Evolutionary conservation across 2,797 vertebrate species (phyloP), one percentile per base, ranked within the genome.

Genomic region (Alectoris magna): DNA sequence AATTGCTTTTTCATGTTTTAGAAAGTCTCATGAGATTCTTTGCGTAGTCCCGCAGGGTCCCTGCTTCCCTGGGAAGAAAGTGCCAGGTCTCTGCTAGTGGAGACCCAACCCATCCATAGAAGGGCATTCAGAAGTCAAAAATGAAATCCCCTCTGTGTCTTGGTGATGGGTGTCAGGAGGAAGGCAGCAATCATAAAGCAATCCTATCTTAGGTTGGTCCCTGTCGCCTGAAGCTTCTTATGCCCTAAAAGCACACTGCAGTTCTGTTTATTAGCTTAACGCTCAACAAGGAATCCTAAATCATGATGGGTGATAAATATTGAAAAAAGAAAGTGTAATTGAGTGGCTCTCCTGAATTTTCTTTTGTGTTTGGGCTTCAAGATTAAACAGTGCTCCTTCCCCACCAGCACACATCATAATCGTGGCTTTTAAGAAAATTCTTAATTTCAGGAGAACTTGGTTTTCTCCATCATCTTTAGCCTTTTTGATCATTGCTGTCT

Each of bases 41-140:
- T 71, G 15, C 36, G 14, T 31, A 51, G 53, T n/a, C 29, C 6
- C 58, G 34, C 10, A 12, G 58, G 31, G 51, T 11, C 12, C 17
- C 13, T 16, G 31, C 14, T 63, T 63, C 68, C 59, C 19, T 62
- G 18, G 63, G 29, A 43, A n/a, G 38, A 46, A 73, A 8, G 8
- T 23, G 16, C 3, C 31, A 29, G 41, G 11, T 36, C 23, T 85
- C 34, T 36, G 29, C 38, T 34, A 4, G 18, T 21, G 13, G 34
- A 18, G 16, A 38, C 80, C 4, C 5, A 5, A 27, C 67, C 4
- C 11, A 6, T 6, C 16, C 14, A 2, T 12, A 3, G 2, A 53
- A 56, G 24, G 16, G 8, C 46, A 3, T 69, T 77, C 62, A 11
- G 31, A 21, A 46, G 19, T 22, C 3, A 3, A 18, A 68, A 56